Percentiles rank a stretch among this genome's conserved stretches.
phyloP scores from a whole-genome alignment of 1,140 invertebrate species.

The Ylistrum balloti region DNA sequence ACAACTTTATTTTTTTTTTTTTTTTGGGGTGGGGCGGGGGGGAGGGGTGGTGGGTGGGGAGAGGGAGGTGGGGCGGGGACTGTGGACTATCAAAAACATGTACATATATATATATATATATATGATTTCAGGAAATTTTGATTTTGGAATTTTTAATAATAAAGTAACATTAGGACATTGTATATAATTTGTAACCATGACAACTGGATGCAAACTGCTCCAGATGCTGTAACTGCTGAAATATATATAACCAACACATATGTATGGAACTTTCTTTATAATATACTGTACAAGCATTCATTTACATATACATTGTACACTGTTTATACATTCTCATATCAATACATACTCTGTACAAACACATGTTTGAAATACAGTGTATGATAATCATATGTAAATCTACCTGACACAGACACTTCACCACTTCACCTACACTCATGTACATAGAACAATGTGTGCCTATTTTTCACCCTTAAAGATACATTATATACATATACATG shows the following conservation, averaged over 20 bases:
- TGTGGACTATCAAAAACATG: too few relatives aligned
- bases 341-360: not conserved
- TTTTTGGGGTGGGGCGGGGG: too few relatives aligned
- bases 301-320: not conserved
- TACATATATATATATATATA: too few relatives aligned
- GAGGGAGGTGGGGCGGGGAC: too few relatives aligned
- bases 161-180: not conserved
- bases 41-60: too few relatives aligned
- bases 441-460: too few relatives aligned
- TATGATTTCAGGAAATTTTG: not conserved
- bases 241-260: not conserved
- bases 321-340: not conserved
- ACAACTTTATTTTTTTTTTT: too few relatives aligned
- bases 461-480: too few relatives aligned
- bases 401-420: not conserved
- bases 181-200: constrained; percentile 27
- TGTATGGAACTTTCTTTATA: not conserved
- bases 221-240: constrained; percentile 26
- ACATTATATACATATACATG: not conserved
- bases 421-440: too few relatives aligned
- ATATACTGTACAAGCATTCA: not conserved
- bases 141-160: not conserved
- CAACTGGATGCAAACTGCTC: not conserved
- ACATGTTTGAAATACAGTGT: too few relatives aligned
- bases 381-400: not conserved